phyloP scores from a whole-genome alignment of 1,140 invertebrate species.

The Lerema accius region DNA sequence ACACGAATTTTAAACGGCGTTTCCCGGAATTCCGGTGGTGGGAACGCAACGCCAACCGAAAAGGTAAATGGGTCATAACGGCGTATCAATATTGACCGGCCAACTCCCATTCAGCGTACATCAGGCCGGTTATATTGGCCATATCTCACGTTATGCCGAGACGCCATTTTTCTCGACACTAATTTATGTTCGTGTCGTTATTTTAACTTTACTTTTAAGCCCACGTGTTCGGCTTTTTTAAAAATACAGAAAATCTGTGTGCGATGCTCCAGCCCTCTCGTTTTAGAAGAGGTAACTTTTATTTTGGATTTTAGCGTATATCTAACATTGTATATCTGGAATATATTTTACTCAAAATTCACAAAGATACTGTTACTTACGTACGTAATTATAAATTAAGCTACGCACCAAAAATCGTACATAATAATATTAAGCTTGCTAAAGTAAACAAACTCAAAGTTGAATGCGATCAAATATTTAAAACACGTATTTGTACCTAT shows the following conservation, averaged over 20 bases:
- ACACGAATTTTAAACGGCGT: slow-evolving; percentile 61
- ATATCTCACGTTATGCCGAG: slow-evolving; percentile 64
- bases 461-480: no score
- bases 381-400: no score
- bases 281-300: slow-evolving; percentile 11
- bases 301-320: slow-evolving; percentile 1
- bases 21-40: slow-evolving; percentile 58
- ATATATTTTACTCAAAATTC: no score
- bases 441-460: no score
- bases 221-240: slow-evolving; percentile 37
- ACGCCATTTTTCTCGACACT: slow-evolving; percentile 55
- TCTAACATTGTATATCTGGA: no score
- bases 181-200: slow-evolving; percentile 51
- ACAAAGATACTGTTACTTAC: no score
- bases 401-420: no score
- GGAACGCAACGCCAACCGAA: slow-evolving; percentile 51
- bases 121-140: slow-evolving; percentile 65
- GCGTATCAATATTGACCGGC: slow-evolving; percentile 75
- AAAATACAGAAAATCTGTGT: slow-evolving; percentile 24
- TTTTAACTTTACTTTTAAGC: slow-evolving; percentile 42
- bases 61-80: slow-evolving; percentile 75
- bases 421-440: no score
- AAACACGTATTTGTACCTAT: no score
- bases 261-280: background rate
- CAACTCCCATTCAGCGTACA: slow-evolving; percentile 62